Evolutionary conservation across 2,797 vertebrate species (phyloP).

Genomic region (Geotrypetes seraphini): DNA sequence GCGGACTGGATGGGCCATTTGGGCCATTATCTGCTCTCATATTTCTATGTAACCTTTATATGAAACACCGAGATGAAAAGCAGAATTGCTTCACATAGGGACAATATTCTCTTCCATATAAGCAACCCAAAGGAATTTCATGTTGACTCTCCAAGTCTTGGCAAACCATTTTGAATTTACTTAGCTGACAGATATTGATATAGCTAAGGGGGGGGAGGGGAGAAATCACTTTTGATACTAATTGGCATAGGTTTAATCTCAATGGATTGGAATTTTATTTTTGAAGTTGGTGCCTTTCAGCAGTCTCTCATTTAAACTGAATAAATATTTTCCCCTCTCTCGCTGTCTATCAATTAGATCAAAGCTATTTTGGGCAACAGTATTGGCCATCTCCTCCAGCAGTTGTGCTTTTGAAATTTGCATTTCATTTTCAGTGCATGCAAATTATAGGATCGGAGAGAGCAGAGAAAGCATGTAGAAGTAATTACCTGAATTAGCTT

Average conservation of each 20-base stretch:
- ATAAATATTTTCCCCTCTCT: constrained; percentile 8
- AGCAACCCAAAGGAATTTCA: neutral
- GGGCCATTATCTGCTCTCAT: too few relatives aligned
- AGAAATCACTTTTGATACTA: accelerated
- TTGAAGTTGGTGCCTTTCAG: constrained; percentile 6
- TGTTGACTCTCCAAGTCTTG: neutral
- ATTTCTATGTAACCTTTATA: too few relatives aligned
- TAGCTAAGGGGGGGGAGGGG: too few relatives aligned
- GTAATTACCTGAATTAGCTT: neutral
- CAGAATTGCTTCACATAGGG: too few relatives aligned
- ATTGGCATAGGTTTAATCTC: constrained; percentile 9
- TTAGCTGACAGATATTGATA: neutral
- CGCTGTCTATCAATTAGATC: neutral
- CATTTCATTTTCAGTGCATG: neutral
- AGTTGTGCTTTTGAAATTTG: neutral
- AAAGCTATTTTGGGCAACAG: neutral
- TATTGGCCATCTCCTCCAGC: neutral
- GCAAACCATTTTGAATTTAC: neutral
- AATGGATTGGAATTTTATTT: constrained; percentile 10
- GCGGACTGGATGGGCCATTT: too few relatives aligned
- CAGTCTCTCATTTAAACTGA: constrained; percentile 15
- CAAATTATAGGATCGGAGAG: too few relatives aligned
- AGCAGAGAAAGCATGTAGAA: neutral
- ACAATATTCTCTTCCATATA: too few relatives aligned
- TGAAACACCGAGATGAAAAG: too few relatives aligned